Percentiles rank a stretch among this genome's conserved stretches.
These are phyloP conservation scores for Lathamus discolor DNA, from an alignment of 2,113 vertebrate genomes.

Conservation along the genomic window DNA sequence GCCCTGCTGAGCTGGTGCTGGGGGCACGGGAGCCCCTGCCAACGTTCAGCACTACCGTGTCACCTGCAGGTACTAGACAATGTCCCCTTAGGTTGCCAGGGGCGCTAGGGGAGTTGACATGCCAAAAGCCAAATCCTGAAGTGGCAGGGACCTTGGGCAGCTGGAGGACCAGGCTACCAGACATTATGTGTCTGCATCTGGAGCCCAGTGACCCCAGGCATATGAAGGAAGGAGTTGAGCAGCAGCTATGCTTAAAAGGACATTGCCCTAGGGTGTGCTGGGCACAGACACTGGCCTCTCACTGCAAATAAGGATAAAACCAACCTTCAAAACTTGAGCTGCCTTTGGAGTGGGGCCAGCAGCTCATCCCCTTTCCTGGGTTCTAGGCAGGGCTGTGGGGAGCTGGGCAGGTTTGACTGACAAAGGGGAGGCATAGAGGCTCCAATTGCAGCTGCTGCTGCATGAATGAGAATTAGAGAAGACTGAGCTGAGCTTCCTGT, in stretches of 20 bases:
- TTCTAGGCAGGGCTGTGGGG: neutral
- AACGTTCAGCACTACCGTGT: neutral
- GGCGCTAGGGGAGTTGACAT: rapidly evolving
- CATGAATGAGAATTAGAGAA: rapidly evolving
- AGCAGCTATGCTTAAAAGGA: neutral
- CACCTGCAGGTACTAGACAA: no score
- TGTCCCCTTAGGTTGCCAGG: neutral
- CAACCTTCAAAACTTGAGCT: neutral
- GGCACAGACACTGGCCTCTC: no score
- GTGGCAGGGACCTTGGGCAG: neutral
- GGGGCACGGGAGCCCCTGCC: neutral
- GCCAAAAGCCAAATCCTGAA: neutral
- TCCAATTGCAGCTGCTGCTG: neutral
- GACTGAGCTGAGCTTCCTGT: neutral
- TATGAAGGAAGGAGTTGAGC: neutral
- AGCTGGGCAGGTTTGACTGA: neutral
- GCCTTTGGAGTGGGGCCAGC: neutral
- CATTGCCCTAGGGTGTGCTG: rapidly evolving
- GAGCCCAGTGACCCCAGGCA: neutral
- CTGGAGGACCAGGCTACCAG: neutral
- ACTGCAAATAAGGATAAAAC: neutral
- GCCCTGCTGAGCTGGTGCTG: neutral
- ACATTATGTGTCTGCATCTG: rapidly evolving
- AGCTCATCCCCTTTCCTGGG: neutral
- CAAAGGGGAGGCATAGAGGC: neutral